Evolutionary conservation across 2,888 invertebrate species (phyloP).

Genomic region (Nemotelus nigrinus): DNA sequence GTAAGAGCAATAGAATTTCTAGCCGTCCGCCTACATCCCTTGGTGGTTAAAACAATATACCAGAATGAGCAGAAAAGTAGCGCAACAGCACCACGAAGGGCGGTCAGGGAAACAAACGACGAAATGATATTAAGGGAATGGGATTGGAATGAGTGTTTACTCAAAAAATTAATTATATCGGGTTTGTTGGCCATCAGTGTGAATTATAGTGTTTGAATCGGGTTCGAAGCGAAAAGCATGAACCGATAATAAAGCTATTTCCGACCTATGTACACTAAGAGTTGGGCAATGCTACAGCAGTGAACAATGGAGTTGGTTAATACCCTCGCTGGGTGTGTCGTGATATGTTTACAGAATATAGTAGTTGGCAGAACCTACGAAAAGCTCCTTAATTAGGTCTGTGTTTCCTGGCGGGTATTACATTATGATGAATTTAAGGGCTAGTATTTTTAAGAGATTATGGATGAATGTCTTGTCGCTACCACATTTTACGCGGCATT

Average conservation of each 20-base stretch:
- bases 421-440: slow-evolving; percentile 29
- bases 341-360: slow-evolving; percentile 49
- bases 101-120: background rate
- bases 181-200: slow-evolving; percentile 48
- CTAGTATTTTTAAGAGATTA: slow-evolving; percentile 23
- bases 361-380: slow-evolving; percentile 34
- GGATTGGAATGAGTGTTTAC: slow-evolving; percentile 48
- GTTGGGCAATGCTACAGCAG: slow-evolving; percentile 1
- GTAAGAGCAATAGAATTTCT: background rate
- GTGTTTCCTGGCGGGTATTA: slow-evolving; percentile 41
- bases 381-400: slow-evolving; percentile 50
- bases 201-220: slow-evolving; percentile 49
- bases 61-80: background rate
- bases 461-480: background rate
- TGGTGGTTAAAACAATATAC: slow-evolving; percentile 1
- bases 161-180: slow-evolving; percentile 52
- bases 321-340: slow-evolving; percentile 41
- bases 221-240: slow-evolving; percentile 36
- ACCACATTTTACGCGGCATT: background rate
- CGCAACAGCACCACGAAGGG: background rate
- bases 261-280: slow-evolving; percentile 13
- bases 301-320: slow-evolving; percentile 42
- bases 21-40: slow-evolving; percentile 1
- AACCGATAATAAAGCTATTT: slow-evolving; percentile 43
- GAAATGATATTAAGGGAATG: slow-evolving; percentile 35